Percentiles rank a stretch among this genome's conserved stretches.
These are phyloP conservation scores for Platycheirus rosarum DNA, from an alignment of 2,888 invertebrate species.

Conservation along the genomic window DNA sequence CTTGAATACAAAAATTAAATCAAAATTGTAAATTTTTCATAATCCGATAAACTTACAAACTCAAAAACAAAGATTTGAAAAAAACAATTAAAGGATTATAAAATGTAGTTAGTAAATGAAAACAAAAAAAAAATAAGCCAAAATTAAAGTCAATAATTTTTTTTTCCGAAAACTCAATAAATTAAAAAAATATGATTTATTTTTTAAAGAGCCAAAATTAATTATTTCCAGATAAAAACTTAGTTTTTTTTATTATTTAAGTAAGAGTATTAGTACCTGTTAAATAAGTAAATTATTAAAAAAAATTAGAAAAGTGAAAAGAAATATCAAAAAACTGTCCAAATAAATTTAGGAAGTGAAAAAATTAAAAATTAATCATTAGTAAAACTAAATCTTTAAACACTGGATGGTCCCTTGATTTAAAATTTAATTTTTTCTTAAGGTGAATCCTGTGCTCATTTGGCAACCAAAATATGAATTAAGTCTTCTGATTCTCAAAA, in stretches of 20 bases:
- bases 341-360: conserved; percentile 33
- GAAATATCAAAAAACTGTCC: conserved; percentile 52
- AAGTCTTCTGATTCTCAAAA: too few relatives aligned
- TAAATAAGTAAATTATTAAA: conserved; percentile 56
- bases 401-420: too few relatives aligned
- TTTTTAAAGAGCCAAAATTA: background rate
- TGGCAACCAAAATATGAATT: too few relatives aligned
- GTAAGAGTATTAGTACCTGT: conserved; percentile 72
- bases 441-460: too few relatives aligned
- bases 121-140: conserved; percentile 24
- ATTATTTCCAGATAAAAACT: background rate
- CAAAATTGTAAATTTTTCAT: conserved; percentile 56
- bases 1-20: conserved; percentile 38
- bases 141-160: conserved; percentile 20
- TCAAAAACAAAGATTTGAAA: conserved; percentile 1
- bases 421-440: too few relatives aligned
- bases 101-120: conserved; percentile 9
- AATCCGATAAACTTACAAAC: conserved; percentile 6
- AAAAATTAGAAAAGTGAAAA: conserved; percentile 31
- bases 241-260: background rate
- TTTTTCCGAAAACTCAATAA: background rate
- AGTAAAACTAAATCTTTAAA: conserved; percentile 3
- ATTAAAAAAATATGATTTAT: background rate
- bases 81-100: conserved; percentile 3
- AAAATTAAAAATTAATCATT: background rate